Conservation (phyloP, 2,888 invertebrate genomes). For the Heliconius cydno region DNA sequence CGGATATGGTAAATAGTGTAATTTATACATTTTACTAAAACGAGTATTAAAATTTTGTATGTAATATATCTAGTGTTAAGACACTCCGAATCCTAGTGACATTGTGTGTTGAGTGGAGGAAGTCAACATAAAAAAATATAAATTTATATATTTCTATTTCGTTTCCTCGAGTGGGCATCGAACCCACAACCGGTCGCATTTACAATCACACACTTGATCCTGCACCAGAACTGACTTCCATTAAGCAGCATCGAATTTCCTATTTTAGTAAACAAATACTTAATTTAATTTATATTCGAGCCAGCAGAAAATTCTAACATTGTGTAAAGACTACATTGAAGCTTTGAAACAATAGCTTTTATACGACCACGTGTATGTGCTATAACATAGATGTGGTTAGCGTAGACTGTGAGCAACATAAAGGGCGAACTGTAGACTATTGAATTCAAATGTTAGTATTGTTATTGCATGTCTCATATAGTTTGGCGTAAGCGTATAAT, state of each 20-base stretch:
- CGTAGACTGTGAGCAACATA: not conserved
- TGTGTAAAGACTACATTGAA: slow-evolving; percentile 21
- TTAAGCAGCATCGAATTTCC: no score
- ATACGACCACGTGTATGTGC: slow-evolving; percentile 34
- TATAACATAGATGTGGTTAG: slow-evolving; percentile 13
- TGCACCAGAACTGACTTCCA: not conserved
- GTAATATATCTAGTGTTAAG: no score
- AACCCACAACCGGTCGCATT: not conserved
- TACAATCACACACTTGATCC: not conserved
- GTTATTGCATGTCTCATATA: not conserved
- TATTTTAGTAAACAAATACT: not conserved
- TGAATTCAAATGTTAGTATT: slow-evolving; percentile 9
- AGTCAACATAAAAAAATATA: no score
- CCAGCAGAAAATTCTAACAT: slow-evolving; percentile 17
- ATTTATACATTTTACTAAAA: not conserved
- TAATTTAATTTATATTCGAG: not conserved
- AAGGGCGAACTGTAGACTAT: slow-evolving; percentile 5
- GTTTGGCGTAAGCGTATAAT: no score
- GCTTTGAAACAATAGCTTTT: slow-evolving; percentile 33
- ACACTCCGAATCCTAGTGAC: no score
- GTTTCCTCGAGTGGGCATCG: no score
- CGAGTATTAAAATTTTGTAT: not conserved
- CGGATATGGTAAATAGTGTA: not conserved
- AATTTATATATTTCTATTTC: no score
- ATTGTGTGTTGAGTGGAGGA: no score